These are phyloP conservation scores for Tautogolabrus adspersus DNA, from an alignment of 2,113 vertebrate genomes.

Conservation along the genomic window DNA sequence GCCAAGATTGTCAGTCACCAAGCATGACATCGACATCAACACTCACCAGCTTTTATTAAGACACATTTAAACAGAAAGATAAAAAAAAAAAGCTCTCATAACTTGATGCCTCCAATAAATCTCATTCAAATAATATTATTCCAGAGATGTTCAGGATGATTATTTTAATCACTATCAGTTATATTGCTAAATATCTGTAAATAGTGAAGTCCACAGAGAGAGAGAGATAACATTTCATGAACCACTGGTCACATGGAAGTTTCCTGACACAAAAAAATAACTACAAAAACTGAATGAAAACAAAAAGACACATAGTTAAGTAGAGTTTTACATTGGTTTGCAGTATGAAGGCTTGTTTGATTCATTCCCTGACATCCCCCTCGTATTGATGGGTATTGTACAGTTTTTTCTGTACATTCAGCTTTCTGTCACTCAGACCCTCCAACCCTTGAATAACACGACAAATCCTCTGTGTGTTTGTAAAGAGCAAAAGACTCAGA, in stretches of 20 bases:
- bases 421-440: slow-evolving; percentile 41
- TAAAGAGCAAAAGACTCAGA: slow-evolving; percentile 55
- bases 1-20: neutral
- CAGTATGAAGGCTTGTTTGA: slow-evolving; percentile 76
- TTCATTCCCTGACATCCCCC: slow-evolving; percentile 61
- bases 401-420: slow-evolving; percentile 34
- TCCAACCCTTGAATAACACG: slow-evolving; percentile 46
- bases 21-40: slow-evolving; percentile 24
- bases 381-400: slow-evolving; percentile 51
- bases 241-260: slow-evolving; percentile 53
- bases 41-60: slow-evolving; percentile 73
- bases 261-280: slow-evolving; percentile 70
- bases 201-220: slow-evolving; percentile 75
- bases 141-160: slow-evolving; percentile 50
- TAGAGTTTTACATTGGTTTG: slow-evolving; percentile 77
- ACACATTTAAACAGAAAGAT: slow-evolving; percentile 67
- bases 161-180: slow-evolving; percentile 62
- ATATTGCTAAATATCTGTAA: slow-evolving; percentile 73
- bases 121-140: slow-evolving; percentile 52
- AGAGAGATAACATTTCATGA: slow-evolving; percentile 71
- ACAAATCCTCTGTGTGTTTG: slow-evolving; percentile 48
- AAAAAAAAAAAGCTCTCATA: slow-evolving; percentile 51
- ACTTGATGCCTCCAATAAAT: slow-evolving; percentile 56
- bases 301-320: slow-evolving; percentile 64
- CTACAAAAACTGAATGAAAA: slow-evolving; percentile 52